A percentile compares a stretch with the other conserved stretches of the same genome.
These are phyloP conservation scores for Hyppa rectilinea DNA, from an alignment of 2,888 invertebrate genomes.

Conservation along the genomic window DNA sequence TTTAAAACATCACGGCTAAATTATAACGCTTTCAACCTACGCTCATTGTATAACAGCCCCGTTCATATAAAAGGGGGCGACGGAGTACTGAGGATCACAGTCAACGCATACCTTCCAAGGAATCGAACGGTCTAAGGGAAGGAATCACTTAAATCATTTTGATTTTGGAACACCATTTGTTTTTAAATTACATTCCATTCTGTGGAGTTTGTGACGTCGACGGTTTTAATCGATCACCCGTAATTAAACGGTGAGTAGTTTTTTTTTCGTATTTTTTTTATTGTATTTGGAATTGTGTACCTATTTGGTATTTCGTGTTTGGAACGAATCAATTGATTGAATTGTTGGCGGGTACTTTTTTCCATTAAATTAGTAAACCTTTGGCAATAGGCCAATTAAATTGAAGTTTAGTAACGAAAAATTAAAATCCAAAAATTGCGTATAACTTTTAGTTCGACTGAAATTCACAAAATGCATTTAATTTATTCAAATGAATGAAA, in stretches of 20 bases:
- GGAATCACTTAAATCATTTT: conserved; percentile 46
- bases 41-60: conserved; percentile 70
- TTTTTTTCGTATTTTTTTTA: conserved; percentile 23
- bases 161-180: conserved; percentile 57
- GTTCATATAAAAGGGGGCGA: conserved; percentile 71
- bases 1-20: conserved; percentile 32
- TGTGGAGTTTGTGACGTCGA: conserved; percentile 63
- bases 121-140: conserved; percentile 59
- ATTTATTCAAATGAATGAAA: not conserved
- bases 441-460: not conserved
- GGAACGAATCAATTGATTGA: conserved; percentile 21
- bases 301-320: conserved; percentile 18
- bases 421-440: not conserved
- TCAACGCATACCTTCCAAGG: conserved; percentile 71
- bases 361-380: not conserved
- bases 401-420: not conserved
- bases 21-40: conserved; percentile 45
- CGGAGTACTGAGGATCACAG: conserved; percentile 68
- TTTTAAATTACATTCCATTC: conserved; percentile 65
- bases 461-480: not conserved
- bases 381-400: not conserved
- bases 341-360: conserved; percentile 3
- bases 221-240: conserved; percentile 57
- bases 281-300: too few species aligned
- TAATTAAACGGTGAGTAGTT: conserved; percentile 62